A percentile compares a stretch with the other conserved stretches of the same genome.
Conservation (phyloP, 2,113 vertebrate species). For the Machaerirhynchus nigripectus region DNA sequence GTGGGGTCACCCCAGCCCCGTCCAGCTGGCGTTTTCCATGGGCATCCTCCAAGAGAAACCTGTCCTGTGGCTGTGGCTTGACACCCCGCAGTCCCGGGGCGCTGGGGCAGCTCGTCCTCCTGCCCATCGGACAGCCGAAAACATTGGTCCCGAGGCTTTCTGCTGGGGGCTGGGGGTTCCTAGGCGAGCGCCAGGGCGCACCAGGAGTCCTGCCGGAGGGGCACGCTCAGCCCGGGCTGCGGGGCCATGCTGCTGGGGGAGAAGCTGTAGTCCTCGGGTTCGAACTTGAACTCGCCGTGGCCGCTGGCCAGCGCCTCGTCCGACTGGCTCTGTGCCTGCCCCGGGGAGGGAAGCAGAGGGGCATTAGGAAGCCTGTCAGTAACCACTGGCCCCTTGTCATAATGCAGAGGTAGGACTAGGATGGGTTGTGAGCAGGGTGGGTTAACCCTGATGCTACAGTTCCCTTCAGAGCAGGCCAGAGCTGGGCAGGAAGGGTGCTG, state of each 20-base stretch:
- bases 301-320: conserved; percentile 55
- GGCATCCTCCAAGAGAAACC: background rate
- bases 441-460: background rate
- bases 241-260: conserved; percentile 72
- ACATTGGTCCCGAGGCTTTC: background rate
- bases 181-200: conserved; percentile 90
- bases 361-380: background rate
- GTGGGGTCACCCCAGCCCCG: background rate
- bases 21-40: background rate
- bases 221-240: conserved; percentile 72
- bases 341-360: background rate
- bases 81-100: background rate
- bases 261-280: conserved; percentile 86
- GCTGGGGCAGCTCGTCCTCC: background rate
- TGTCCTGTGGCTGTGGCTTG: background rate
- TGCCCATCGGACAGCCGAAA: background rate
- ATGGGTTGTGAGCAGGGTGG: too few species aligned
- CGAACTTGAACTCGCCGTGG: conserved; percentile 88
- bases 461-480: fast-evolving
- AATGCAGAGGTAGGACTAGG: fast-evolving
- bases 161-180: background rate
- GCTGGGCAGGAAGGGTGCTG: background rate
- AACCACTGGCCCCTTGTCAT: fast-evolving
- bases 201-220: conserved; percentile 84
- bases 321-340: conserved; percentile 73